Conservation (phyloP, 2,797 vertebrate genomes). For the Acipenser ruthenus region DNA sequence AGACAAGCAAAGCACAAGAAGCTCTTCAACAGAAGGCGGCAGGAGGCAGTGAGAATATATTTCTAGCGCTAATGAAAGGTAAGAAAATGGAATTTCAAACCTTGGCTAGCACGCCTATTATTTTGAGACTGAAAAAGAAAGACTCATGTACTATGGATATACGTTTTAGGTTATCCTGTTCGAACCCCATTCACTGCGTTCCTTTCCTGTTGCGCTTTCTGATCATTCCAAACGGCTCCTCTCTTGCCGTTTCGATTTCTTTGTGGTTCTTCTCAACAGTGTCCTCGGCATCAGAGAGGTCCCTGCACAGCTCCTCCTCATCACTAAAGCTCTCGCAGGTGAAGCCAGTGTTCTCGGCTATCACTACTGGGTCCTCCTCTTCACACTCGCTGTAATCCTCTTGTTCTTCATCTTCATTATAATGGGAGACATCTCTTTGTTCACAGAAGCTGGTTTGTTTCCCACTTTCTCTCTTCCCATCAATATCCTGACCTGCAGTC, state of each 20-base stretch:
- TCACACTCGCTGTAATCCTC: constrained; percentile 43
- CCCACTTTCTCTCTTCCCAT: constrained; percentile 27
- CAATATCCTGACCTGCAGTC: constrained; percentile 19
- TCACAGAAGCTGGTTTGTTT: constrained; percentile 48
- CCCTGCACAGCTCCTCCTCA: constrained; percentile 46
- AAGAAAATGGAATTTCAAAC: too few relatives aligned
- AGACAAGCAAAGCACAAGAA: constrained; percentile 1
- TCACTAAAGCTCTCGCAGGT: constrained; percentile 51
- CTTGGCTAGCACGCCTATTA: too few relatives aligned
- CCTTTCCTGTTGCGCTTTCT: constrained; percentile 57
- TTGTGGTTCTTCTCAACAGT: constrained; percentile 17
- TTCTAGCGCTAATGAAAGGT: too few relatives aligned
- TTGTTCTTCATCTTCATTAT: constrained; percentile 43
- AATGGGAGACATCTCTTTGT: constrained; percentile 47
- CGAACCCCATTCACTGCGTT: constrained; percentile 26
- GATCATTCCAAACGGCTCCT: constrained; percentile 27
- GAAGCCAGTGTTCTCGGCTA: constrained; percentile 78
- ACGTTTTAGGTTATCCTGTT: too few relatives aligned
- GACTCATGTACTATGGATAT: too few relatives aligned
- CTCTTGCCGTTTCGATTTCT: constrained; percentile 16
- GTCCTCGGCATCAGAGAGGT: constrained; percentile 34
- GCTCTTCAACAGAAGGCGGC: not conserved
- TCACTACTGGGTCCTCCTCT: constrained; percentile 73
- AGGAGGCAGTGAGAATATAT: too few relatives aligned
- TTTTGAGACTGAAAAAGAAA: too few relatives aligned